Evolutionary conservation across 1,140 invertebrate genomes (phyloP).

Genomic region (Zeugodacus cucurbitae): DNA sequence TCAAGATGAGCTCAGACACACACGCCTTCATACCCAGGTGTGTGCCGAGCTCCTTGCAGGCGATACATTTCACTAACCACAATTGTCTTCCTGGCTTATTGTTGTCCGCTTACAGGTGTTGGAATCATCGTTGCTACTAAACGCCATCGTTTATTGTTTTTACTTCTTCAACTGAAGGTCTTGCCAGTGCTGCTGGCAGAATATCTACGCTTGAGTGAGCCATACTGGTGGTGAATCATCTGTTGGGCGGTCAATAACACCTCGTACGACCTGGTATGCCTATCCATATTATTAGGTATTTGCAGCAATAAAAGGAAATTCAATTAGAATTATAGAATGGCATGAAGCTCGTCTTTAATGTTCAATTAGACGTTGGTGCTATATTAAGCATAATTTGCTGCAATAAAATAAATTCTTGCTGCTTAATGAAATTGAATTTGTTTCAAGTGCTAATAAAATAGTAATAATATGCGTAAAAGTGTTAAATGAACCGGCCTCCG

Average conservation of each 20-base stretch:
- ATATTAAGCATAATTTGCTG: background rate
- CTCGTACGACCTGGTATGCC: no score
- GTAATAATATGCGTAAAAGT: conserved; percentile 14
- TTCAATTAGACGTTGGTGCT: background rate
- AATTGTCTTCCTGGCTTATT: background rate
- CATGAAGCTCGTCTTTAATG: background rate
- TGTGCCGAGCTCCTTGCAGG: background rate
- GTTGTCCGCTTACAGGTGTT: background rate
- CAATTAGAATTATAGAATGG: background rate
- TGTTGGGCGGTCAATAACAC: background rate
- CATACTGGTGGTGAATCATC: background rate
- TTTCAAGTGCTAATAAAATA: conserved; percentile 24
- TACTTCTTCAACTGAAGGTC: background rate
- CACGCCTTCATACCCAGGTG: background rate
- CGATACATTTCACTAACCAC: background rate
- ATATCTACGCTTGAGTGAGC: background rate
- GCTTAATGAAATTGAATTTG: background rate
- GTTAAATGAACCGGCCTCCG: background rate
- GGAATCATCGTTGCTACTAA: background rate
- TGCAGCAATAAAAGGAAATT: background rate
- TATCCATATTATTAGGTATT: background rate
- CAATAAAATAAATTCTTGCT: background rate
- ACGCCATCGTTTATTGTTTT: background rate
- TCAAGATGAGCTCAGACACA: background rate
- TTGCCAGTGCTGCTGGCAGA: background rate